Base-by-base conservation (phyloP, 2,113 vertebrate genomes). In the Eolophus roseicapilla region DNA sequence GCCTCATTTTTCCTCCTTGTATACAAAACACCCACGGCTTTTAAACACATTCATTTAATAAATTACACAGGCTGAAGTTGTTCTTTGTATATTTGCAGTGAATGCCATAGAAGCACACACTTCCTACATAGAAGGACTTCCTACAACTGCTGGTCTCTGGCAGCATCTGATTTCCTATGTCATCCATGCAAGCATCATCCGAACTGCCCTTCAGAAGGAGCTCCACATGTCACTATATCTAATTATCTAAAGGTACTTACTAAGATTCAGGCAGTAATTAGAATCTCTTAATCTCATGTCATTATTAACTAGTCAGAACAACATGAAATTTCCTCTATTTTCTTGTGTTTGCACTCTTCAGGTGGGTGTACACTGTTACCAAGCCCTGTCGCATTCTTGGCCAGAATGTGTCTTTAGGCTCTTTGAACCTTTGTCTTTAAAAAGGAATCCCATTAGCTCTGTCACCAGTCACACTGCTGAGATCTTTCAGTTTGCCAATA, bases 401-500 rank as follows among this genome's bases (percentile, higher is more conserved):
- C 47, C 80, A 92, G 87, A 86, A 64, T 3, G 15, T 35, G 37
- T 52, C 75, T 84, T 64, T 28, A 81, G 76, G n/a, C 8, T 60
- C 55, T 94, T 93, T 90, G 68, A 96, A 86, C 39, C 44, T 82
- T 83, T 91, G 57, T 59, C 67, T 92, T 78, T 78, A 84, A 86
- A 90, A 90, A 92, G 39, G 63, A 78, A 93, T 78, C 64, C 85
- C 33, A 55, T 93, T 60, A 96, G 31, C 50, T 88, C 77, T 93
- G 76, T 44, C 80, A 81, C 79, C 76, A 81, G 55, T 33, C 60
- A 52, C 65, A 71, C 29, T 65, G 50, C 86, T 93, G 55, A 71
- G 76, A 90, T 93, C 88, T 86, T 88, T 59, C 71, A 55, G 90
- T 62, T 68, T 90, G 92, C 83, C 93, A 92, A 90, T 92, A 96